Conservation (phyloP, 2,888 invertebrate species). For the Acrobasis consociella region DNA sequence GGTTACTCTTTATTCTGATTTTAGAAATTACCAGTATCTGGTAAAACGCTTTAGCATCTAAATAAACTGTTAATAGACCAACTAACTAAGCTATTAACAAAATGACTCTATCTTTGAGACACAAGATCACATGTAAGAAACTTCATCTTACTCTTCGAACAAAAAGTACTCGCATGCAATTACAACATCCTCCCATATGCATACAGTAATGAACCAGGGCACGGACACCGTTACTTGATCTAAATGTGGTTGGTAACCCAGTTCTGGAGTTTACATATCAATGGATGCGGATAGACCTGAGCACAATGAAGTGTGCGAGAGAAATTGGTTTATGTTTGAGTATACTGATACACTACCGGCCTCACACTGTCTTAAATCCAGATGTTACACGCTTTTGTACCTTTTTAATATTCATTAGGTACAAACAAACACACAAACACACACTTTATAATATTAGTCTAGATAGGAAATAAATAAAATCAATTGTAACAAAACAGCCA, state of each 20-base stretch:
- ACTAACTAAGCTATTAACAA: background rate
- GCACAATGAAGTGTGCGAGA: conserved; percentile 31
- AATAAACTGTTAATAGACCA: background rate
- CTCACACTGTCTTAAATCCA: no score
- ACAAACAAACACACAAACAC: no score
- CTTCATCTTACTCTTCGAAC: conserved; percentile 3
- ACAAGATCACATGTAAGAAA: background rate
- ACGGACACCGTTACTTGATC: conserved; percentile 64
- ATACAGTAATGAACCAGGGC: conserved; percentile 32
- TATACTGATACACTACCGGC: no score
- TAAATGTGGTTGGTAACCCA: conserved; percentile 61
- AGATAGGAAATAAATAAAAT: no score
- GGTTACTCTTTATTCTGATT: no score
- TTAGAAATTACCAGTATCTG: no score
- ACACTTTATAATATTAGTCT: no score
- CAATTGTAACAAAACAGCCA: no score
- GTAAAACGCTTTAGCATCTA: no score
- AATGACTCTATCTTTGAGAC: background rate
- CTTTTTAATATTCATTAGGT: no score
- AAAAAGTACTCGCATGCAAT: conserved; percentile 43
- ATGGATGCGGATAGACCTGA: conserved; percentile 41
- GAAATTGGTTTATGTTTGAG: conserved; percentile 18
- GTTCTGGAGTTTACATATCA: conserved; percentile 64
- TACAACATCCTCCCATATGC: conserved; percentile 43
- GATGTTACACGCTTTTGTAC: no score